These are phyloP conservation scores for Lithophane leautieri DNA, from an alignment of 2,888 invertebrate species.

Conservation along the genomic window DNA sequence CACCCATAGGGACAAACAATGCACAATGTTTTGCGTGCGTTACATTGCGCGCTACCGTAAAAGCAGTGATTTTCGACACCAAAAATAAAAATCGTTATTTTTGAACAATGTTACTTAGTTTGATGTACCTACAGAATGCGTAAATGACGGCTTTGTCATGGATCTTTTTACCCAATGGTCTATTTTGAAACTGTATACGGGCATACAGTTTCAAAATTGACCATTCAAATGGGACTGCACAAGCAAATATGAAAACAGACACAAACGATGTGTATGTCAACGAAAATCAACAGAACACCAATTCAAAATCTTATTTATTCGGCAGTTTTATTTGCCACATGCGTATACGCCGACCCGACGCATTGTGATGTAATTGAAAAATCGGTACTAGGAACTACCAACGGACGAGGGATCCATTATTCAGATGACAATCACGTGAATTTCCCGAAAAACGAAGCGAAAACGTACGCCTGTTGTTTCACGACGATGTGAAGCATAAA, in stretches of 20 bases:
- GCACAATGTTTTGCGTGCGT: too few species aligned
- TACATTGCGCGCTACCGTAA: too few species aligned
- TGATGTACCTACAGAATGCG: background rate
- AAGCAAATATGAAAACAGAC: constrained; percentile 39
- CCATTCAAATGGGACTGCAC: background rate
- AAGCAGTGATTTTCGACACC: background rate
- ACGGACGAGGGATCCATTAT: constrained; percentile 81
- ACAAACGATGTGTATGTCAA: constrained; percentile 42
- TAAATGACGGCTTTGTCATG: background rate
- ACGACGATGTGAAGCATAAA: constrained; percentile 84
- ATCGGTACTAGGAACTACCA: constrained; percentile 83
- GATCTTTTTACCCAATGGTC: background rate
- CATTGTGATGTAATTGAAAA: constrained; percentile 89
- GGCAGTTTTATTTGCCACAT: constrained; percentile 55
- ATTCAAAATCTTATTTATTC: constrained; percentile 56
- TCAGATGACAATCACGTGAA: constrained; percentile 88
- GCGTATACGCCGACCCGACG: constrained; percentile 65
- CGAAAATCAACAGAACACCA: constrained; percentile 42
- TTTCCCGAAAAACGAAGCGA: constrained; percentile 87
- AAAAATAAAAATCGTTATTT: background rate
- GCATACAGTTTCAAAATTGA: background rate
- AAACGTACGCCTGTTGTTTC: constrained; percentile 85
- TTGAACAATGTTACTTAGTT: background rate
- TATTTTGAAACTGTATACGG: background rate
- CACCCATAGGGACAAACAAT: too few species aligned